phyloP scores from a whole-genome alignment of 37 sponge, comb jelly and placozoan species.

The Cliona cf. orientalis region DNA sequence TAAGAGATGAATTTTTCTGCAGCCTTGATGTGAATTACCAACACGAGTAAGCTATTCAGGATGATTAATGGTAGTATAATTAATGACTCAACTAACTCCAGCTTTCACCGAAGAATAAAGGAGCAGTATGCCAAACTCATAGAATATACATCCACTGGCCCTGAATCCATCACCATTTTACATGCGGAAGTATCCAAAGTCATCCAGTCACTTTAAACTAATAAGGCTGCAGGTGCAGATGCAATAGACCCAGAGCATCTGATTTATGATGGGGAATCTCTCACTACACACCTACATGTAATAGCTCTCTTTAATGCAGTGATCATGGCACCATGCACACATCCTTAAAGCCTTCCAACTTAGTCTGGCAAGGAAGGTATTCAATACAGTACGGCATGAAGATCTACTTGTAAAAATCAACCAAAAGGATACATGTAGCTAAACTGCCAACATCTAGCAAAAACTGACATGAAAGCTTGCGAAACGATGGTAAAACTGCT shows the following conservation, averaged over 20 bases:
- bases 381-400: background rate
- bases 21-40: background rate
- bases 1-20: background rate
- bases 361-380: background rate
- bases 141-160: background rate
- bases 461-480: too few relatives aligned
- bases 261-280: background rate
- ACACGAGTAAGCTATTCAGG: background rate
- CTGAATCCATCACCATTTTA: background rate
- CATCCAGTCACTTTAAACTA: background rate
- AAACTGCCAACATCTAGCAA: too few relatives aligned
- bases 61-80: background rate
- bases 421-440: background rate
- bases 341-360: background rate
- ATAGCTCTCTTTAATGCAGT: background rate
- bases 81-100: background rate
- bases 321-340: background rate
- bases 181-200: constrained; percentile 4
- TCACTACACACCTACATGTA: background rate
- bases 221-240: constrained; percentile 5
- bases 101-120: background rate
- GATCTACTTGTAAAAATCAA: background rate
- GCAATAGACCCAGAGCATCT: constrained; percentile 9
- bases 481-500: too few relatives aligned
- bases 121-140: background rate